These are phyloP conservation scores for Phoenicopterus ruber DNA, from an alignment of 2,113 vertebrate species.

Conservation along the genomic window DNA sequence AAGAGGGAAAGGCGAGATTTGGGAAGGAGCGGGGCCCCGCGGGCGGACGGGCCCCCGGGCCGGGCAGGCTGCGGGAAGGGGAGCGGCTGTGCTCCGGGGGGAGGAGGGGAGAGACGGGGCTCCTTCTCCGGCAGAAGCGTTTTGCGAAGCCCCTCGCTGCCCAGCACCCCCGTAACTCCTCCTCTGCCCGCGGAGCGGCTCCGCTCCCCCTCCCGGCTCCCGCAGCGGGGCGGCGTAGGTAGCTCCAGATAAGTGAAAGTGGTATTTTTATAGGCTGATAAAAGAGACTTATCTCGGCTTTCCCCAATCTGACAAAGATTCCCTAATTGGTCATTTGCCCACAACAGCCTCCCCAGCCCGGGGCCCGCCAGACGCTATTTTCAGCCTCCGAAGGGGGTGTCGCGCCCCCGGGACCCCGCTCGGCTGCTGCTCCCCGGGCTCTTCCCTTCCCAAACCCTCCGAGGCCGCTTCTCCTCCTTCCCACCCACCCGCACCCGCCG, in stretches of 20 bases:
- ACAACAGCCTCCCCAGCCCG: background rate
- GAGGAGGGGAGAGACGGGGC: background rate
- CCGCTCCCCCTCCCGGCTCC: background rate
- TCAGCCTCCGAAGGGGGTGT: background rate
- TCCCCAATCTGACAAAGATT: slow-evolving; percentile 57
- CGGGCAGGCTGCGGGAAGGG: background rate
- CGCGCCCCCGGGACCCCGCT: background rate
- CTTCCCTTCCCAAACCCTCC: background rate
- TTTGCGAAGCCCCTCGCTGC: background rate
- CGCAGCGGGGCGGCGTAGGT: slow-evolving; percentile 55
- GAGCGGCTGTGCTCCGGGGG: background rate
- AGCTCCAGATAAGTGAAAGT: slow-evolving; percentile 73
- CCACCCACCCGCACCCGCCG: rapidly evolving
- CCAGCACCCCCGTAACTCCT: background rate
- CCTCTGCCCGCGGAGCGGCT: background rate
- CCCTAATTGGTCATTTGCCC: slow-evolving; percentile 67
- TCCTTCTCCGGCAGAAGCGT: background rate
- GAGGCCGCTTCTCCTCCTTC: rapidly evolving
- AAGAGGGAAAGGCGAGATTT: background rate
- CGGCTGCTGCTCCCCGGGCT: background rate
- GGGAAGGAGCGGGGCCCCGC: background rate
- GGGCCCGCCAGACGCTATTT: background rate
- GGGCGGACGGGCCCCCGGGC: rapidly evolving
- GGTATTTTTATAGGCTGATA: slow-evolving; percentile 79
- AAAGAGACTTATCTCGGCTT: slow-evolving; percentile 70